Base-by-base conservation (phyloP, 2,113 vertebrate genomes). In the Nettapus auritus region DNA sequence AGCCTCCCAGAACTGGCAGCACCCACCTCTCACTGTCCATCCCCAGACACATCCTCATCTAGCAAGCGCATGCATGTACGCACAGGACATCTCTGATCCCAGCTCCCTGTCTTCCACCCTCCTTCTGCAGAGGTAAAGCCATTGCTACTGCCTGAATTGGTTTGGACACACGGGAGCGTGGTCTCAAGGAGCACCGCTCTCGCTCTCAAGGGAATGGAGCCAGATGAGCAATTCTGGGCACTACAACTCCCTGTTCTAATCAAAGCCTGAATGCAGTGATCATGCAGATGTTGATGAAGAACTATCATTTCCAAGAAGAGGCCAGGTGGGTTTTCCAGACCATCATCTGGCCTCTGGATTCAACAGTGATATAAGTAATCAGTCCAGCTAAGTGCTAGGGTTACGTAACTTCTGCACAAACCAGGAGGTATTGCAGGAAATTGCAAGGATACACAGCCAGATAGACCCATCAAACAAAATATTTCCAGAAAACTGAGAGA, bases 51-150 rank as follows among this genome's bases (percentile, higher is more conserved):
- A 6, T 7, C 52, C 53, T 57, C 50, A 73, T 44, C 67, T 11
- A 14, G 40, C 38, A 34, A 28, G 23, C 22, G 36, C 2, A 0
- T 5, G 31, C 10, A 12, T 3, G 12, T 26, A 9, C 10, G 20
- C 1, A 1, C 6, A 38, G 64, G n/a, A 63, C 31, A 55, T 4
- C 48, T 34, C 77, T 33, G 17, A 2, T 3, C 38, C 60, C 81
- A 14, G 3, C 7, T 11, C 33, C 56, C 20, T 18, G 3, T 5
- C 50, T 55, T 25, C 14, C 59, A 44, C 29, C 4, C 38, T 69
- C 50, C 31, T 77, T 19, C 48, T 74, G 60, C 50, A 56, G 8
- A 33, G 38, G 11, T 7, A 40, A 50, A 89, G 56, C 31, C 75
- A 5, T 23, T 22, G 3, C 8, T 8, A 18, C 6, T 9, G 23